These are phyloP conservation scores for Sericinus montela DNA, from an alignment of 2,888 invertebrate genomes.

Conservation along the genomic window DNA sequence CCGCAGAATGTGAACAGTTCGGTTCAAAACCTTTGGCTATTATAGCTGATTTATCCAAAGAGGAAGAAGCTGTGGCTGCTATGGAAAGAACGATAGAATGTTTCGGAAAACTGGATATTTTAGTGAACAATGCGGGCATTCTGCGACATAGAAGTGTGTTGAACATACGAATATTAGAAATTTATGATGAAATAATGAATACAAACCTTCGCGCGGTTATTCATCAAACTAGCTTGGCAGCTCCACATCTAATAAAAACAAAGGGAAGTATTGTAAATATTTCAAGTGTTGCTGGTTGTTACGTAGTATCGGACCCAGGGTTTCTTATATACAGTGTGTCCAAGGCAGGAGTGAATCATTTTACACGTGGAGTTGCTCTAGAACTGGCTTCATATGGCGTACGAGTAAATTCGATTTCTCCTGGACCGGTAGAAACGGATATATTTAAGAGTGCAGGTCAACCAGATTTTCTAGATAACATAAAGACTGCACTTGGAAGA, in stretches of 20 bases:
- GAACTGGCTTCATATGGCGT: constrained; percentile 79
- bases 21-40: constrained; percentile 29
- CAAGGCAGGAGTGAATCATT: constrained; percentile 80
- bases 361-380: constrained; percentile 84
- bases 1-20: constrained; percentile 12
- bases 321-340: constrained; percentile 22
- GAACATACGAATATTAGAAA: constrained; percentile 23
- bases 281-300: constrained; percentile 24
- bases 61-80: constrained; percentile 27
- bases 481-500: constrained; percentile 22
- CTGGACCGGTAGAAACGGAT: constrained; percentile 24
- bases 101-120: constrained; percentile 35
- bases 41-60: constrained; percentile 31
- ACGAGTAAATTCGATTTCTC: constrained; percentile 84
- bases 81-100: constrained; percentile 29
- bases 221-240: constrained; percentile 27
- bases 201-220: constrained; percentile 32
- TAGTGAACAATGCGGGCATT: constrained; percentile 40
- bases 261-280: constrained; percentile 35
- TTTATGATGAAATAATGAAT: constrained; percentile 28
- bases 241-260: constrained; percentile 31
- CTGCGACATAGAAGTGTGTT: constrained; percentile 19
- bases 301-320: neutral
- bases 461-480: neutral
- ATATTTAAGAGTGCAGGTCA: constrained; percentile 31